Base-by-base conservation (phyloP, 2,888 invertebrate species). In the Eupithecia subfuscata region DNA sequence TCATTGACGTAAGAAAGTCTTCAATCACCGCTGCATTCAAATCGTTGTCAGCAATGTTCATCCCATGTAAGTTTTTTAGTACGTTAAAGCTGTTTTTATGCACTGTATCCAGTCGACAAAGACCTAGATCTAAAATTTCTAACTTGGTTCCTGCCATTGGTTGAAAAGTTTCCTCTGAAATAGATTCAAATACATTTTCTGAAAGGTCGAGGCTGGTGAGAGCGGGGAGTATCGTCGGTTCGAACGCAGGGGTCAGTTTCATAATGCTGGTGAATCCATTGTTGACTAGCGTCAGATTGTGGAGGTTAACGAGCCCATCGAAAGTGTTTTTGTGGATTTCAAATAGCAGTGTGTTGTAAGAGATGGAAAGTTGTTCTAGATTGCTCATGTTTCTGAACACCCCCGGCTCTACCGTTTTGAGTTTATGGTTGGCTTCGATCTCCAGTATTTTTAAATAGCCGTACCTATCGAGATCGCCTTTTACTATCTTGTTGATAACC, bases 11-110 rank as follows among this genome's bases (percentile, higher is more conserved):
- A 43, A 96, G 83, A 71, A 96, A 88, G 1, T 91, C 85, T 18
- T 90, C 90, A 71, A 96, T 89, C 22, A 91, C 87, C 6, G 88
- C 83, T 1, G 91, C 83, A 82, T 93, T 94, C 30, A 96, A 87
- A 77, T 92, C 94, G 79, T 96, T 96, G 75, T 96, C 95, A 14
- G 95, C 95, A 34, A 96, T 87, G 45, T 92, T 87, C 37, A 96
- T 86, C 22, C 88, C 88, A 79, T 89, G 86, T 48, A 96, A 86
- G 64, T 91, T 86, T 75, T 85, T 91, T 7, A 96, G 86, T 8
- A 92, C 91, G 7, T 89, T 76, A n/a, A 96, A 93, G 78, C 94
- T 92, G 52, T 92, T 86, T 1, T 95, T 92, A 82, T 96, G 92
- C 64, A 96, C 92, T 67, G 87, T 91, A 75, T 95, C 95, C 40